A percentile compares a stretch with the other conserved stretches of the same genome.
Conservation (phyloP, 2,113 vertebrate species). For the Empidonax traillii region DNA sequence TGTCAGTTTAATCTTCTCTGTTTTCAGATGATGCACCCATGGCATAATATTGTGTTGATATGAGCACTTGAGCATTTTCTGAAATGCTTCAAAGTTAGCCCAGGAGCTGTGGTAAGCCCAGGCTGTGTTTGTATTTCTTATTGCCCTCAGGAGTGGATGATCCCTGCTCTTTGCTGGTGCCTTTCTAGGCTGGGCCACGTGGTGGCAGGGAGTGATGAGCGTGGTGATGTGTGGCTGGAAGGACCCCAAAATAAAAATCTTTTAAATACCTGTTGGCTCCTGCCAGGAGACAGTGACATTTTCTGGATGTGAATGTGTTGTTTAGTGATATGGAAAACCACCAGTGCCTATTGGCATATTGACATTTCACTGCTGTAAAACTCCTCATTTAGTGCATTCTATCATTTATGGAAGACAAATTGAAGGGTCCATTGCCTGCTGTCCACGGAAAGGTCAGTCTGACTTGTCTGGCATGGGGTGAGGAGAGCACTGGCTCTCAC, state of each 20-base stretch:
- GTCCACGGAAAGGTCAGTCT: not conserved
- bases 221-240: not conserved
- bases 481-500: fast-evolving
- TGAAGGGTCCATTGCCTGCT: not conserved
- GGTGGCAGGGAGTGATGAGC: not conserved
- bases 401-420: not conserved
- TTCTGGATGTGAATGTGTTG: not conserved
- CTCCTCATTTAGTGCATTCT: not conserved
- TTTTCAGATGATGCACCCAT: not conserved
- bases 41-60: not conserved
- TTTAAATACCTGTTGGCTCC: not conserved
- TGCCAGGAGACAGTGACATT: not conserved
- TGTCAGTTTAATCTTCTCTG: slow-evolving; percentile 6
- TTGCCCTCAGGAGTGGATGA: not conserved
- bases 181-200: fast-evolving
- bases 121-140: not conserved
- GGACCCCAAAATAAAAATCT: not conserved
- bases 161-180: not conserved
- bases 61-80: not conserved
- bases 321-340: not conserved
- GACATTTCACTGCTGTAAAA: not conserved
- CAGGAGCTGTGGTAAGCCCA: not conserved
- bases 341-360: not conserved
- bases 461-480: fast-evolving
- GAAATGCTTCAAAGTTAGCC: not conserved